Evolutionary conservation across 2,113 vertebrate genomes (phyloP).

Genomic region (Ia io): DNA sequence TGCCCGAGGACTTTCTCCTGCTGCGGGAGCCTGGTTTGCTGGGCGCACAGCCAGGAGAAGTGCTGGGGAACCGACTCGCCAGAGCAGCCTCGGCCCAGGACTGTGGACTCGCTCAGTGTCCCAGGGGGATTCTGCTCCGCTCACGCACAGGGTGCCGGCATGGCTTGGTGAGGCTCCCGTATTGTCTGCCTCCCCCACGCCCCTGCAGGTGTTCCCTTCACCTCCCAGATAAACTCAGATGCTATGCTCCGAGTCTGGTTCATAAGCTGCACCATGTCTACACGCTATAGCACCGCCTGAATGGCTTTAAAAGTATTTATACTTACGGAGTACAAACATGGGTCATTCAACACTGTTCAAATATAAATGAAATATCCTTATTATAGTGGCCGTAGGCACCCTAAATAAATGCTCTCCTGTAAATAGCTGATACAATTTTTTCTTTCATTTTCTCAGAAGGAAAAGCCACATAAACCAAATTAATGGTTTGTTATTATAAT

Average conservation of each 20-base stretch:
- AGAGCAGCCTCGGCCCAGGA: background rate
- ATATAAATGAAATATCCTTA: slow-evolving; percentile 24
- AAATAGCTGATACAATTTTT: slow-evolving; percentile 6
- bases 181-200: background rate
- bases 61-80: background rate
- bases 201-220: background rate
- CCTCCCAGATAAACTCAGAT: background rate
- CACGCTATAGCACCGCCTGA: too few relatives aligned
- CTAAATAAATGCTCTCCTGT: slow-evolving; percentile 4
- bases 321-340: background rate
- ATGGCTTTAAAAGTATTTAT: background rate
- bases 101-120: background rate
- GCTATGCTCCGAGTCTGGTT: background rate
- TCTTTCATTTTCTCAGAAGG: slow-evolving; percentile 38
- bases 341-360: slow-evolving; percentile 6
- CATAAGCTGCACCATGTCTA: background rate
- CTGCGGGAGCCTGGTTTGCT: background rate
- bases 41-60: background rate
- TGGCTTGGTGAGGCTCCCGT: rapidly evolving
- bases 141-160: background rate
- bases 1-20: background rate
- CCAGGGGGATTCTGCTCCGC: background rate
- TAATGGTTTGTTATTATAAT: slow-evolving; percentile 6
- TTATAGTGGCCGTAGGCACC: background rate
- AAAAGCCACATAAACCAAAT: slow-evolving; percentile 12